Evolutionary conservation across 2,113 vertebrate genomes (phyloP).

Genomic region (Prionailurus bengalensis): DNA sequence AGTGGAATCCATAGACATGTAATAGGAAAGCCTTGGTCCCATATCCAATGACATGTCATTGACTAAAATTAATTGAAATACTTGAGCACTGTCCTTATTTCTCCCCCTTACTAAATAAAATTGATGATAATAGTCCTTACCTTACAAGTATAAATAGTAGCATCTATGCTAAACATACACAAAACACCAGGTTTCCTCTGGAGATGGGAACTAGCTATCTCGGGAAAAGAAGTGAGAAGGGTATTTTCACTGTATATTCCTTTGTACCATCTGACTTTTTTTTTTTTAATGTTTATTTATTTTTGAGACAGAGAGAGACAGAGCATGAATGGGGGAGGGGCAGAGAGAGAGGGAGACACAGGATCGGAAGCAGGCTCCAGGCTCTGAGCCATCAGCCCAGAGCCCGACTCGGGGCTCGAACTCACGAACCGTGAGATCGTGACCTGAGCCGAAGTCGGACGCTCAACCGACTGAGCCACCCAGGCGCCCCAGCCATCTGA

Average conservation of each 20-base stretch:
- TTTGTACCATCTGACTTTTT: neutral
- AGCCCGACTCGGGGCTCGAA: too few relatives aligned
- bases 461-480: too few relatives aligned
- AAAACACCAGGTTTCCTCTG: neutral
- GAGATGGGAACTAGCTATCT: neutral
- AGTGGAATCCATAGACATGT: too few relatives aligned
- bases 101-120: neutral
- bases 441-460: too few relatives aligned
- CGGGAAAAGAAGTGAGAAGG: neutral
- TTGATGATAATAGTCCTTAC: neutral
- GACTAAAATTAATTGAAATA: neutral
- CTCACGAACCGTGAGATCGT: too few relatives aligned
- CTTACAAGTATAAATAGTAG: neutral
- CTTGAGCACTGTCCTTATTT: neutral
- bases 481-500: neutral
- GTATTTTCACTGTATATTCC: neutral
- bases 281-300: neutral
- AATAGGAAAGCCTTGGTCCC: neutral
- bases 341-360: too few relatives aligned
- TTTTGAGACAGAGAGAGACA: too few relatives aligned
- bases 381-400: too few relatives aligned
- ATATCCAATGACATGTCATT: neutral
- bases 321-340: too few relatives aligned
- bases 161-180: neutral
- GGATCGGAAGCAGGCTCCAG: too few relatives aligned